Conservation (phyloP, 2,797 vertebrate species). For the Sarcoramphus papa region DNA sequence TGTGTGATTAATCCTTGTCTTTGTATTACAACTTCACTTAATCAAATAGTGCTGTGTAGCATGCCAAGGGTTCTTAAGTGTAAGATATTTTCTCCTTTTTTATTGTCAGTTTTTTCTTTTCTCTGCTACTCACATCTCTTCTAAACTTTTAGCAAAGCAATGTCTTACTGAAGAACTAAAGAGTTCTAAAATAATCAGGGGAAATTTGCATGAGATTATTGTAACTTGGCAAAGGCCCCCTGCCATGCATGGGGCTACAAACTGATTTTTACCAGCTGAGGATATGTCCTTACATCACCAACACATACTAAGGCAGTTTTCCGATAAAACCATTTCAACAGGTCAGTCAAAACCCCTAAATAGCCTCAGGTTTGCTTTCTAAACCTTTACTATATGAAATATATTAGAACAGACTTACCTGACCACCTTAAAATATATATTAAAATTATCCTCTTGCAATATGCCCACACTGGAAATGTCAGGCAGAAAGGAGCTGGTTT, state of each 20-base stretch:
- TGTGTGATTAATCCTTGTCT: slow-evolving; percentile 70
- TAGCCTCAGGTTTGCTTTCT: neutral
- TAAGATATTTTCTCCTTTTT: slow-evolving; percentile 50
- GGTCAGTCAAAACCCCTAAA: neutral
- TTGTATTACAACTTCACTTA: slow-evolving; percentile 63
- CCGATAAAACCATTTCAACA: neutral
- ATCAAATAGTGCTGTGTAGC: slow-evolving; percentile 49
- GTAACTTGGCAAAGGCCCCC: neutral
- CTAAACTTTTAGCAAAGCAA: neutral
- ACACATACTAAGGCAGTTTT: neutral
- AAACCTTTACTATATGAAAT: neutral
- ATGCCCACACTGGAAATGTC: neutral
- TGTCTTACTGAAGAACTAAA: neutral
- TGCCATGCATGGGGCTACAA: neutral
- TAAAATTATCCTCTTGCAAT: slow-evolving; percentile 38
- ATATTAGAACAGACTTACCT: neutral
- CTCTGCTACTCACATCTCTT: neutral
- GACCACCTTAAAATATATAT: neutral
- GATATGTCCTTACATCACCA: neutral
- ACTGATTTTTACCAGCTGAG: neutral
- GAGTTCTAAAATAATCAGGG: neutral
- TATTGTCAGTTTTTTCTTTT: neutral
- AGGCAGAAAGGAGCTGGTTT: slow-evolving; percentile 16
- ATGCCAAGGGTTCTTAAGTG: slow-evolving; percentile 43
- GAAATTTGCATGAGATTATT: neutral